Evolutionary conservation across 2,888 invertebrate genomes (phyloP), one percentile per base, ranked within the genome.

Genomic region (Aleiodes testaceus): DNA sequence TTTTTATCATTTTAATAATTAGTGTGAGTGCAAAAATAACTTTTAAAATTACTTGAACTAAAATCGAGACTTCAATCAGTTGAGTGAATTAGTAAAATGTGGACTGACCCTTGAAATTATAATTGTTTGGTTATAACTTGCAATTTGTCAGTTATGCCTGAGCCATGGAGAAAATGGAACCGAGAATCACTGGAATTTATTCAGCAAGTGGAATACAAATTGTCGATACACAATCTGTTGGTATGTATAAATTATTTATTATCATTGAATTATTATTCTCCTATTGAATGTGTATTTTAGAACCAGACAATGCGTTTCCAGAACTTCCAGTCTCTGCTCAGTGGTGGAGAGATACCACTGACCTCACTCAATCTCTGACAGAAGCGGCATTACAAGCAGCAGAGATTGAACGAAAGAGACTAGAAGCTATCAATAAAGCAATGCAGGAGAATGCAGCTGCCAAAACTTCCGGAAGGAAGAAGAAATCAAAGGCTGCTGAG

Each of bases 291-390:
- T 53, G n/a, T 18, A n/a, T 64, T 66, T 14, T 18, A 75, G 75
- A 67, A 42, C 53, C 69, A 53, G 71, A 68, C 22, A 68, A 65
- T 18, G 49, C 52, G 11, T 45, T 69, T n/a, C 55, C 74, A 0
- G 75, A 72, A 36, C 67, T 75, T 69, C 74, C 75, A 6, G 69
- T 72, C 1, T 70, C 72, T n/a, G 74, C 71, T 16, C 71, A 71
- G 18, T 75, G 75, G 75, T 75, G 75, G 75, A 59, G 72, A 53
- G 75, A 73, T 7, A 70, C 66, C 6, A 45, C 66, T 11, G 75
- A 69, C 20, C 67, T 70, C 9, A 61, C 52, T 42, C 50, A 74
- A 70, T 50, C 66, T 45, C 18, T 72, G 30, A 44, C 53, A 47
- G 9, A 59, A 7, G 59, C 26, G 1, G 36, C 7, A 11, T 1